These are phyloP conservation scores for Tenualosa thibaudeaui DNA, from an alignment of 2,797 vertebrate species.

Conservation along the genomic window DNA sequence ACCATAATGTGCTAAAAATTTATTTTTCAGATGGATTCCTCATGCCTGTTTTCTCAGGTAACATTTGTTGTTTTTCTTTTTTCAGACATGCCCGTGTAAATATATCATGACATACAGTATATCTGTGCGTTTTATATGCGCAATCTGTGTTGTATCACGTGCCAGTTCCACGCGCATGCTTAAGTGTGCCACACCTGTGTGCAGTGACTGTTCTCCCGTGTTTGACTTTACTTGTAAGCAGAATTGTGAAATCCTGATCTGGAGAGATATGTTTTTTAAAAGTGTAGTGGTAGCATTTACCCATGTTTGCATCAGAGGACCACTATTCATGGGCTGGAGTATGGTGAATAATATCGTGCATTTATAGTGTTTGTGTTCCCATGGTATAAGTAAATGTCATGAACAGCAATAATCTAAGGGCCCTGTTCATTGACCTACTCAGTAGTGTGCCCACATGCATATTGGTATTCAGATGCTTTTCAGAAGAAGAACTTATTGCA, in stretches of 20 bases:
- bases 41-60: constrained; percentile 53
- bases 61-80: constrained; percentile 38
- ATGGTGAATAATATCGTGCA: not conserved
- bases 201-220: constrained; percentile 44
- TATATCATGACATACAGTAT: constrained; percentile 36
- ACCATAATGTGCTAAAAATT: constrained; percentile 39
- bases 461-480: not conserved
- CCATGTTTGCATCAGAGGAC: not conserved
- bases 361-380: not conserved
- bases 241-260: constrained; percentile 34
- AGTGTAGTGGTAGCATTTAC: not conserved
- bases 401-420: not conserved
- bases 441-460: not conserved
- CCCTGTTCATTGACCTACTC: not conserved
- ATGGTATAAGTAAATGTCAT: not conserved
- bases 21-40: constrained; percentile 46
- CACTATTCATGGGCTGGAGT: not conserved
- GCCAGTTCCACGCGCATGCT: constrained; percentile 48
- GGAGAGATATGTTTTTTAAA: constrained; percentile 29
- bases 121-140: constrained; percentile 47
- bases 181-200: constrained; percentile 48
- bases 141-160: constrained; percentile 41
- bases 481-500: not conserved
- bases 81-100: constrained; percentile 41
- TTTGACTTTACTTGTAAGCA: constrained; percentile 39